phyloP scores from a whole-genome alignment of 1,140 invertebrate genomes.

The Temnothorax longispinosus region DNA sequence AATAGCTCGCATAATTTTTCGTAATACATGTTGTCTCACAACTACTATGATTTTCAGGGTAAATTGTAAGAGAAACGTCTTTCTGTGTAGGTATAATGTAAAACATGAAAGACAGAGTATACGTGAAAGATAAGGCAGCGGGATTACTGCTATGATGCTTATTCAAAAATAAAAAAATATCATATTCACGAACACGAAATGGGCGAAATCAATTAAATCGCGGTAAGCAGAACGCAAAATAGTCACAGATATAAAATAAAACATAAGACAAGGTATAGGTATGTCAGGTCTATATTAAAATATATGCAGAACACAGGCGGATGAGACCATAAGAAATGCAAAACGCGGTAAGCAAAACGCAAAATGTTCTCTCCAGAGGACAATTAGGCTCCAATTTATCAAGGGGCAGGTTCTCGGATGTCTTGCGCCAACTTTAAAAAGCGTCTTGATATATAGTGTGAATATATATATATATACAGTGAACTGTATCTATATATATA shows the following conservation, averaged over 20 bases:
- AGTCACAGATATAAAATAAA: not conserved
- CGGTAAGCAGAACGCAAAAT: not conserved
- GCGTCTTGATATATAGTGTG: not conserved
- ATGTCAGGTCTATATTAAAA: not conserved
- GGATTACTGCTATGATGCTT: not conserved
- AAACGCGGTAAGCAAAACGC: not conserved
- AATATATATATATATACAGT: not conserved
- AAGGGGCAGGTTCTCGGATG: not conserved
- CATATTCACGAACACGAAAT: not conserved
- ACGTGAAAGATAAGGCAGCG: not conserved
- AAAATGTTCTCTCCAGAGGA: not conserved
- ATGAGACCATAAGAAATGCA: not conserved
- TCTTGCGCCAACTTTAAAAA: constrained; percentile 2
- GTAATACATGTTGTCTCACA: too few relatives aligned
- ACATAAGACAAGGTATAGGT: not conserved
- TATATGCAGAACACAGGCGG: too few relatives aligned
- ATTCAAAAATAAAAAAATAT: not conserved
- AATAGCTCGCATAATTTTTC: too few relatives aligned
- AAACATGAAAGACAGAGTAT: not conserved
- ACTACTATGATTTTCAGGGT: too few relatives aligned
- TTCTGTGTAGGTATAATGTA: not conserved
- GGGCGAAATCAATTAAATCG: not conserved
- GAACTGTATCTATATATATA: not conserved
- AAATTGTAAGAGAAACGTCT: too few relatives aligned
- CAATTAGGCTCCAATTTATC: not conserved